These are phyloP conservation scores for Xenus cinereus DNA, from an alignment of 2,113 vertebrate species.

Conservation along the genomic window DNA sequence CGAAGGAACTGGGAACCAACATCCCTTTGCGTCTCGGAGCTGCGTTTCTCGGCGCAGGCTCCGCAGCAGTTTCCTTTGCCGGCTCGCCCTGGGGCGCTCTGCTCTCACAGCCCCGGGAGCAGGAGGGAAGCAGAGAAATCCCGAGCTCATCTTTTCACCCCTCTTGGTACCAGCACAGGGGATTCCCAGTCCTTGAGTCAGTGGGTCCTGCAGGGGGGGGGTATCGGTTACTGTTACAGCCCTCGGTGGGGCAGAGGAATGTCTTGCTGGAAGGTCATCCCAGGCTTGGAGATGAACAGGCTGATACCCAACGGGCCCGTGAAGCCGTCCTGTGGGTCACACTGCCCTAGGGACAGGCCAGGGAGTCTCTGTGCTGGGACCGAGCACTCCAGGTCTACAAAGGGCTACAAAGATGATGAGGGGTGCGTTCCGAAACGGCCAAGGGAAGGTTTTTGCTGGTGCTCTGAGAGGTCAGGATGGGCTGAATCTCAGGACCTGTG, in stretches of 20 bases:
- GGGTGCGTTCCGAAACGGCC: neutral
- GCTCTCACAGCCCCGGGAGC: accelerated
- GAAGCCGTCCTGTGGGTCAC: neutral
- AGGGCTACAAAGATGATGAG: too few species aligned
- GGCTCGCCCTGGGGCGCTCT: neutral
- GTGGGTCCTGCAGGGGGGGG: accelerated
- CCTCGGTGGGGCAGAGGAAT: neutral
- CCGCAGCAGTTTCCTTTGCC: neutral
- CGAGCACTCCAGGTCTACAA: accelerated
- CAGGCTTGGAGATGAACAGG: neutral
- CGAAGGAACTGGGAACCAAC: neutral
- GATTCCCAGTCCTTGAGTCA: neutral
- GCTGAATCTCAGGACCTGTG: neutral
- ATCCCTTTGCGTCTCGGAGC: neutral
- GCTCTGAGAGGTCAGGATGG: neutral
- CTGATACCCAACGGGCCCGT: neutral
- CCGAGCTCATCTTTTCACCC: neutral
- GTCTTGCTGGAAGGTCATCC: neutral
- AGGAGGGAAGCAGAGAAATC: neutral
- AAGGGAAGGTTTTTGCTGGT: neutral
- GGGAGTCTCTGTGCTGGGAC: accelerated
- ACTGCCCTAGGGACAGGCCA: neutral
- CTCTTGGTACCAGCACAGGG: neutral
- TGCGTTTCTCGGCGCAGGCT: accelerated
- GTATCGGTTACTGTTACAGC: neutral